Base-by-base conservation (phyloP, 2,113 vertebrate genomes). In the Amia ocellicauda region DNA sequence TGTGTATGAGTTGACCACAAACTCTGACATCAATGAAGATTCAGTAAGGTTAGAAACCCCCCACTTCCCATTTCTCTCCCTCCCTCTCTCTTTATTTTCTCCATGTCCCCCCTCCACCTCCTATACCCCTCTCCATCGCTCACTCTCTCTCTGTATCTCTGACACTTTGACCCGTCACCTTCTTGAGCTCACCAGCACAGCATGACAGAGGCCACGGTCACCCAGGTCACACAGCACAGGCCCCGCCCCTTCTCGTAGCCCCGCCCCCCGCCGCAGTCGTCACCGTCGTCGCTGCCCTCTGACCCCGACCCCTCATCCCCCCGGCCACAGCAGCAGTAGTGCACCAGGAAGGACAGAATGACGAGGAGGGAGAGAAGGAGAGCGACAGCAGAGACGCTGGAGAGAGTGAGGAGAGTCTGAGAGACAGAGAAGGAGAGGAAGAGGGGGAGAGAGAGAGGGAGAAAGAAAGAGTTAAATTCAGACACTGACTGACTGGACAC, bases 201-300 rank as follows among this genome's bases (percentile, higher is more conserved):
- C 20, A 91, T 92, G 69, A 95, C 90, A 2, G 93, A 85, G 0
- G 91, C 88, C 10, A 96, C 91, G 3, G 92, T 92, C 81, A 93
- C 91, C 93, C 93, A 96, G 29, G 89, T 94, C 77, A 93, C 83
- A 1, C 93, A 96, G 80, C 92, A 93, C 73, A 90, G 91, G 45
- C 88, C 83, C 0, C 86, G 82, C 70, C 87, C 89, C 81, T 94
- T 93, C 79, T 83, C 74, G 69, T 89, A 88, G 65, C 87, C 87
- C 56, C 85, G 88, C 73, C 83, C 87, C 4, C 85, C 85, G 73
- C 85, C 88, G 60, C 74, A 79, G 49, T 88, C 84, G 49, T 89
- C 89, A 28, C 89, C 77, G 36, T 90, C 91, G 40, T 91, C 89
- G 49, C 91, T 91, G 2, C 92, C 90, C 63, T 91, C 84, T 2